Evolutionary conservation across 2,888 invertebrate species (phyloP).

Genomic region (Clostera curtula): DNA sequence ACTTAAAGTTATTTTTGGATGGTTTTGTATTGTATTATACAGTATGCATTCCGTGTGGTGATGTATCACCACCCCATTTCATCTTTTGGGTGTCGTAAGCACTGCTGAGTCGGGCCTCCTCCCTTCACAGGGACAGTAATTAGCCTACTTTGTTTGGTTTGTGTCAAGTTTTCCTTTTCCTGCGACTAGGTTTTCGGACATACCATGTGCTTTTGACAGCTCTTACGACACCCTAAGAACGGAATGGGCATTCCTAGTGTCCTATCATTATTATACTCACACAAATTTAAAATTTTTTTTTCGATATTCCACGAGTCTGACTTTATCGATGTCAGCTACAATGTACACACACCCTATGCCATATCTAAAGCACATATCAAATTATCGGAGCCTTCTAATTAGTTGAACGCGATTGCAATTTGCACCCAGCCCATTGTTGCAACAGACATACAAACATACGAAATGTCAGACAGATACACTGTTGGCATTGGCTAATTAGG

Average conservation of each 20-base stretch:
- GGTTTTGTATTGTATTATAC: too few species aligned
- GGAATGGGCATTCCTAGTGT: too few species aligned
- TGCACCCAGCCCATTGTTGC: conserved; percentile 44
- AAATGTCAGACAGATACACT: conserved; percentile 58
- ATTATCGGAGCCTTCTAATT: conserved; percentile 41
- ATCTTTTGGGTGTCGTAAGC: too few species aligned
- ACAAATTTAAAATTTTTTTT: neutral
- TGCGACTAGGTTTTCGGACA: too few species aligned
- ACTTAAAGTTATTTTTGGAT: conserved; percentile 4
- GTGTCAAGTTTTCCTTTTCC: too few species aligned
- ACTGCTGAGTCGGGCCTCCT: too few species aligned
- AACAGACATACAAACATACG: conserved; percentile 47
- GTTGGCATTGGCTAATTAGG: conserved; percentile 58
- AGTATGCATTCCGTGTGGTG: too few species aligned
- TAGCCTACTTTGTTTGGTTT: too few species aligned
- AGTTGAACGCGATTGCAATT: conserved; percentile 51
- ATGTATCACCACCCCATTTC: too few species aligned
- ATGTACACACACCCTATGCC: conserved; percentile 17
- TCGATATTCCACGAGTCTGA: conserved; percentile 3
- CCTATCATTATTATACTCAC: conserved; percentile 1
- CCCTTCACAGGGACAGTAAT: too few species aligned
- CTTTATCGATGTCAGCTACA: conserved; percentile 3
- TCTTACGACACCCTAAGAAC: too few species aligned
- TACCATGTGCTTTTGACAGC: too few species aligned
- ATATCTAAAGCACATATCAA: conserved; percentile 16